A percentile compares a stretch with the other conserved stretches of the same genome.
Conservation (phyloP, 2,888 invertebrate species). For the Tuberolachnus salignus region DNA sequence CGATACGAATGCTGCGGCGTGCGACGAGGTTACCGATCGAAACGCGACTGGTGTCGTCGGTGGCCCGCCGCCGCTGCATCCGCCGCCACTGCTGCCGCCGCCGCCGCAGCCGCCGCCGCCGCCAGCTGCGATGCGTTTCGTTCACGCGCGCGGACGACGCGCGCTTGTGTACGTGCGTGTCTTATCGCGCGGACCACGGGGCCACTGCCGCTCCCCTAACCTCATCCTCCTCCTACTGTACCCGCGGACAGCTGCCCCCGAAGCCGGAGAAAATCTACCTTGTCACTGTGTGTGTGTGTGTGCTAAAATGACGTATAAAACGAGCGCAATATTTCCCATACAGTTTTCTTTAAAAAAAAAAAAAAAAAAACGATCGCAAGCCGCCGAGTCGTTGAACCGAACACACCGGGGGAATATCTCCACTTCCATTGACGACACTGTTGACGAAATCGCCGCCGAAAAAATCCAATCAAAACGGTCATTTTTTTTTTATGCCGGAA, state of each 20-base stretch:
- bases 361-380: too few relatives aligned
- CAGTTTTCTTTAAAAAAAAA: too few relatives aligned
- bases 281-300: background rate
- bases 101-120: constrained; percentile 7
- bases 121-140: constrained; percentile 4
- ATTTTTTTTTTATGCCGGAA: too few relatives aligned
- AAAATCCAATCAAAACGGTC: background rate
- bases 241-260: background rate
- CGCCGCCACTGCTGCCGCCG: constrained; percentile 18
- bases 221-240: background rate
- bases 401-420: too few relatives aligned
- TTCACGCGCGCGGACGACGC: background rate
- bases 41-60: constrained; percentile 36
- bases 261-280: constrained; percentile 9
- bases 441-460: background rate
- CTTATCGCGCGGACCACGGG: background rate
- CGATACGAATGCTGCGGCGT: background rate
- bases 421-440: too few relatives aligned
- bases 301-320: background rate
- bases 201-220: background rate
- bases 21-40: constrained; percentile 38
- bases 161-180: background rate
- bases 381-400: too few relatives aligned
- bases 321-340: too few relatives aligned
- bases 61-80: background rate